Conservation (phyloP, 92 coral and sea anemone species). For the Palythoa caribaeorum region DNA sequence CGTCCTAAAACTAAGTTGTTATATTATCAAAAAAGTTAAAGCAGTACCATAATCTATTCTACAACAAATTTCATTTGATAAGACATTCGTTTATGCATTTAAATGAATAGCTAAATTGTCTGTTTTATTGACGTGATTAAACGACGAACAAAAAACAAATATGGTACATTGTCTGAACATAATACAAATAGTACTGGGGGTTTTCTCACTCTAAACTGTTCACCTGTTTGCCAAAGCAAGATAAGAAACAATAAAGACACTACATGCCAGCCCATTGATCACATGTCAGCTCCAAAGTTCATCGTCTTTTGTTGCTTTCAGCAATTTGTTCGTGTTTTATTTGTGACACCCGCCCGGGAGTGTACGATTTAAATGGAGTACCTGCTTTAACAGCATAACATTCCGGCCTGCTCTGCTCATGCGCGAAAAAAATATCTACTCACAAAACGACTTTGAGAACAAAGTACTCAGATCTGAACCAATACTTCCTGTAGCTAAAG, state of each 20-base stretch:
- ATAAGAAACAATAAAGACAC: neutral
- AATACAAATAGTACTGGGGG: neutral
- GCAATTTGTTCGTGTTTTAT: neutral
- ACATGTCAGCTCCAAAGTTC: slow-evolving; percentile 17
- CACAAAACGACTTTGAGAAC: too few relatives aligned
- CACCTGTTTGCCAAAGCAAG: slow-evolving; percentile 27
- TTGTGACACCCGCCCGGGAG: neutral
- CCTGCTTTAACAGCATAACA: neutral
- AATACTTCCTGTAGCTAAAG: neutral
- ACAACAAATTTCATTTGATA: neutral
- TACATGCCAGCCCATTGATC: slow-evolving; percentile 45
- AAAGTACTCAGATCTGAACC: neutral
- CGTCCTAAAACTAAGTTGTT: neutral
- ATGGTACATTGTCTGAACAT: neutral
- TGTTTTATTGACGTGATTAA: neutral
- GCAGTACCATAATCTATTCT: neutral
- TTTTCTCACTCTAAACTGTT: neutral
- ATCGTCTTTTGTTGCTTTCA: neutral
- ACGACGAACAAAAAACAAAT: neutral
- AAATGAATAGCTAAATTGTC: neutral
- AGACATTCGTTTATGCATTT: neutral
- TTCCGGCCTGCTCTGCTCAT: neutral
- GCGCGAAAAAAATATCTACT: neutral
- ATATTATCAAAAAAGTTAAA: neutral
- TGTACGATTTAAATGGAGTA: neutral